phyloP scores from a whole-genome alignment of 2,113 vertebrate genomes.

The Lamprotornis superbus region DNA sequence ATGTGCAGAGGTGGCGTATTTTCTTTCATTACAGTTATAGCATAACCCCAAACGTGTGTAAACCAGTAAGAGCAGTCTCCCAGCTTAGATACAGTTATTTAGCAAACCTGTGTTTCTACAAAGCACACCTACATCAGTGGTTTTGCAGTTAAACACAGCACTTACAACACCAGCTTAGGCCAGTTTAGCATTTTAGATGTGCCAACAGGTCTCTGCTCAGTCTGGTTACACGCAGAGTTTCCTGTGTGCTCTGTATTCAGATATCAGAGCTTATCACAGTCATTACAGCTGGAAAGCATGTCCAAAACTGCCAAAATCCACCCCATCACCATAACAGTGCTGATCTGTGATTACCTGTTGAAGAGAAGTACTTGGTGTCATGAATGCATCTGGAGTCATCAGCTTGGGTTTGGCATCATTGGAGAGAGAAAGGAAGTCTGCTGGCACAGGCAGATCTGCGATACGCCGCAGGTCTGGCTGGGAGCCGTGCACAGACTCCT shows the following conservation, averaged over 20 bases:
- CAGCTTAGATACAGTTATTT: background rate
- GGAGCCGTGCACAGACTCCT: slow-evolving; percentile 82
- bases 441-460: slow-evolving; percentile 83
- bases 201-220: background rate
- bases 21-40: background rate
- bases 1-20: background rate
- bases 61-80: background rate
- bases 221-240: background rate
- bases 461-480: slow-evolving; percentile 88
- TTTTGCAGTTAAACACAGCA: background rate
- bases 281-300: background rate
- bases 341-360: slow-evolving; percentile 71
- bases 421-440: slow-evolving; percentile 86
- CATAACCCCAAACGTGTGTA: background rate
- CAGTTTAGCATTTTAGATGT: background rate
- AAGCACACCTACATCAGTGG: background rate
- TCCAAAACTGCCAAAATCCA: background rate
- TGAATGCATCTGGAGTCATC: slow-evolving; percentile 98
- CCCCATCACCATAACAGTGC: background rate
- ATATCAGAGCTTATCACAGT: background rate
- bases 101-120: background rate
- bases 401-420: slow-evolving; percentile 86
- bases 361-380: slow-evolving; percentile 92
- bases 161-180: background rate
- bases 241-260: background rate